phyloP scores from a whole-genome alignment of 2,888 invertebrate genomes.

The Pseudeuparius sepicola region DNA sequence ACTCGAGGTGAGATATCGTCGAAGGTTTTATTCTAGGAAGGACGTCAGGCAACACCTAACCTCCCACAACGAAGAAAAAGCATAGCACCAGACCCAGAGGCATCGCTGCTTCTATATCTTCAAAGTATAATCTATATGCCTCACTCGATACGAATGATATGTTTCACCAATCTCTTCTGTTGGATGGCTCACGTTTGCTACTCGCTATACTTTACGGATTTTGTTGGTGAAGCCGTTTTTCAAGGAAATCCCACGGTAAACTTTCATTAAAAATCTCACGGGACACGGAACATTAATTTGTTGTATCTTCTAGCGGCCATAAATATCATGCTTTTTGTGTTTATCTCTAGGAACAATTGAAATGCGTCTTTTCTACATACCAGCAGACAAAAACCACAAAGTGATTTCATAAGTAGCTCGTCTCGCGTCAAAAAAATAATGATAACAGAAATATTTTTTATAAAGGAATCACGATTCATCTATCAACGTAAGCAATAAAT shows the following conservation, averaged over 20 bases:
- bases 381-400: too few relatives aligned
- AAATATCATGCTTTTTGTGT: too few relatives aligned
- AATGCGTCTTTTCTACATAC: too few relatives aligned
- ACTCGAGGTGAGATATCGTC: too few relatives aligned
- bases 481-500: too few relatives aligned
- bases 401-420: too few relatives aligned
- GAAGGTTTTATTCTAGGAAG: slow-evolving; percentile 2
- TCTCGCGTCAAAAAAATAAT: too few relatives aligned
- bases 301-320: too few relatives aligned
- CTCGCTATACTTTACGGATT: slow-evolving; percentile 93
- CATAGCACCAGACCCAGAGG: slow-evolving; percentile 31
- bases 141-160: slow-evolving; percentile 70
- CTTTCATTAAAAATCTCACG: neutral
- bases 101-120: slow-evolving; percentile 69
- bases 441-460: too few relatives aligned
- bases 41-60: too few relatives aligned
- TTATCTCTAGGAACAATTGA: too few relatives aligned
- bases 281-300: slow-evolving; percentile 7
- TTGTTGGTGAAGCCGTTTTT: slow-evolving; percentile 85
- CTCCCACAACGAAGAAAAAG: slow-evolving; percentile 26
- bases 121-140: slow-evolving; percentile 90
- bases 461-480: too few relatives aligned
- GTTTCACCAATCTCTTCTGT: slow-evolving; percentile 89
- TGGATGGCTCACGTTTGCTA: slow-evolving; percentile 99
- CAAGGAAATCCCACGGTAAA: slow-evolving; percentile 72